Evolutionary conservation across 2,113 vertebrate genomes (phyloP), one percentile per base, ranked within the genome.

Genomic region (Pelobates fuscus): DNA sequence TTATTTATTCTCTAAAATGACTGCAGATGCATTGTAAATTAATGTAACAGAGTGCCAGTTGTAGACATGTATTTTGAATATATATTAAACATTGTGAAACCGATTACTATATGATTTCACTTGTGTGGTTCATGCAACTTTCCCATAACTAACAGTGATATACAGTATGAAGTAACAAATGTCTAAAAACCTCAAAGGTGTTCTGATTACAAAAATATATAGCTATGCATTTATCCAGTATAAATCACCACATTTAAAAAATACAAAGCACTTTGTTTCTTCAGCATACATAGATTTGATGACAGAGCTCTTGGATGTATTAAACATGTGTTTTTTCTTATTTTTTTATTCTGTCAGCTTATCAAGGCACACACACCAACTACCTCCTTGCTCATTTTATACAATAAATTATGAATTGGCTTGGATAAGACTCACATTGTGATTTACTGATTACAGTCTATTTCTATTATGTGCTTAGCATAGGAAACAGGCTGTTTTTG

Each of bases 361-460:
- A 68, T 77, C 73, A 77, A 74, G 73, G 59, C 55, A 77, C 73
- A 74, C 63, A 67, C 55, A 77, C 73, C n/a, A 77, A 77, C 73
- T 77, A 77, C 64, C 61, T 77, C 37, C 41, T 61, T 52, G 27
- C 55, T 77, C 64, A 77, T 77, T 77, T 68, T 77, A 77, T 60
- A 68, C 67, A 77, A 77, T 61, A 46, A 77, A 46, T 77, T 65
- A 67, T 77, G 68, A 68, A 67, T 77, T 52, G 58, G 64, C 23
- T 41, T 58, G 72, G 64, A 75, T 75, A 63, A 75, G 55, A 61
- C 65, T 29, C 58, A 6, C 73, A 77, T 77, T 57, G 60, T 77
- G 73, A 77, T 77, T 77, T 77, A 75, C 65, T 67, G 57, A 24
- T 17, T 68, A 68, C 73, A 77, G 73, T 67, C 57, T 23, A 32